Conservation (phyloP, 2,797 vertebrate species). For the Syngnathus acus region DNA sequence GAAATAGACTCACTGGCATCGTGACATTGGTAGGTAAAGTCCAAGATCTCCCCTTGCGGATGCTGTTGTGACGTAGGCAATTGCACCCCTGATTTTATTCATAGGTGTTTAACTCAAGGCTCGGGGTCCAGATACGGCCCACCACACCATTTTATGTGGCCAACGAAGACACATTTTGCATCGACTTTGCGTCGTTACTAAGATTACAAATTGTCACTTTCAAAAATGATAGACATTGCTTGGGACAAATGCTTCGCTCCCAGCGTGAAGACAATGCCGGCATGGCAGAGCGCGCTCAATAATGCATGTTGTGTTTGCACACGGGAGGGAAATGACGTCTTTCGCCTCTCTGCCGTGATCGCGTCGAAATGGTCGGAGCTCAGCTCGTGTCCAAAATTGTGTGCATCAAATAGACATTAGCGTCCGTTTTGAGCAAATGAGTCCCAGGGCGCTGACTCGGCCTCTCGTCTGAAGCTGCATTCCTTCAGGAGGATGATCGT, state of each 20-base stretch:
- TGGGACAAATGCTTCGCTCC: slow-evolving; percentile 10
- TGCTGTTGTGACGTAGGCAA: no score
- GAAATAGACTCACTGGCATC: no score
- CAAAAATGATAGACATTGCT: no score
- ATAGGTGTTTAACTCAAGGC: no score
- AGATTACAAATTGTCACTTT: no score
- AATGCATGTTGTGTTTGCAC: slow-evolving; percentile 54
- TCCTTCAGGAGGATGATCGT: not conserved
- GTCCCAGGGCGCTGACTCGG: not conserved
- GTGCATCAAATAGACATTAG: not conserved
- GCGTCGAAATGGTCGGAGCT: slow-evolving; percentile 6
- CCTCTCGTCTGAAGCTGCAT: not conserved
- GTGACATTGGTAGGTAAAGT: no score
- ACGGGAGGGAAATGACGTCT: slow-evolving; percentile 31
- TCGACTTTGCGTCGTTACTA: no score
- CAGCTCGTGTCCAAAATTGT: slow-evolving; percentile 1
- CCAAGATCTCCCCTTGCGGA: no score
- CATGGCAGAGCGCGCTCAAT: slow-evolving; percentile 46
- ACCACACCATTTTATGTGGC: no score
- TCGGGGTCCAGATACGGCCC: no score
- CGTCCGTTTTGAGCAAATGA: not conserved
- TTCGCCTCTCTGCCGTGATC: slow-evolving; percentile 8
- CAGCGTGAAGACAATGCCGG: slow-evolving; percentile 23
- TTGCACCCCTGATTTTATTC: no score
- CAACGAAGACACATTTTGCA: no score